Evolutionary conservation across 2,797 vertebrate species (phyloP), one percentile per base, ranked within the genome.

Genomic region (Cichlasoma orientale): DNA sequence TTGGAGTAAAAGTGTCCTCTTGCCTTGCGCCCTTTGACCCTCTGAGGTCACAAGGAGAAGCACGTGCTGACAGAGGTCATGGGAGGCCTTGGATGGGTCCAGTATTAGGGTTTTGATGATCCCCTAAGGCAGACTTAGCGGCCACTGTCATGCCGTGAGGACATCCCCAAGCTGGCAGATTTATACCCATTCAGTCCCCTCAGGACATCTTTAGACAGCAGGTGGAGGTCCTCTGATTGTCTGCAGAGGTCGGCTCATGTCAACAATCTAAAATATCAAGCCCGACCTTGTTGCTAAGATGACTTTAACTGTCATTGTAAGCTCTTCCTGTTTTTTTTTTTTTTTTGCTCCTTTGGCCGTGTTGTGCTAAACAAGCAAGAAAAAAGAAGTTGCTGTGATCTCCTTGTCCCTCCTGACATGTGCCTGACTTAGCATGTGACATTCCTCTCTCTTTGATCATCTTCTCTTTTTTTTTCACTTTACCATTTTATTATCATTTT

Each of bases 41-140:
- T n/a, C 2, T 4, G 63, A 75, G 91, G 92, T 92, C 89, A 59
- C 27, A 31, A 83, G 82, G 53, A 90, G 68, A 92, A 83, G 73
- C 86, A 86, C 84, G 87, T 82, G 91, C 90, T 93, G 74, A 82
- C 85, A 90, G 83, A 88, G 91, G 91, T 90, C 88, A 81, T 71
- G 79, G 79, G 89, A 92, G 90, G 86, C 58, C 56, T 72, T 69
- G 87, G 83, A 59, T 82, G 80, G 78, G 71, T 83, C 86, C 72
- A 25, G 36, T 78, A 80, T 89, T 90, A 89, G 57, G 56, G 83
- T 84, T 90, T 77, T 36, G 27, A 69, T 63, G 78, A 76, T 56
- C 84, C 85, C 76, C 77, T 23, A 11, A 74, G 85, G 87, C 78
- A 83, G 77, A 84, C 56, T 86, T 66, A 63, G 74, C 4, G 52